These are phyloP conservation scores for Triplophysa siluroides DNA, from an alignment of 2,113 vertebrate species.

Conservation along the genomic window DNA sequence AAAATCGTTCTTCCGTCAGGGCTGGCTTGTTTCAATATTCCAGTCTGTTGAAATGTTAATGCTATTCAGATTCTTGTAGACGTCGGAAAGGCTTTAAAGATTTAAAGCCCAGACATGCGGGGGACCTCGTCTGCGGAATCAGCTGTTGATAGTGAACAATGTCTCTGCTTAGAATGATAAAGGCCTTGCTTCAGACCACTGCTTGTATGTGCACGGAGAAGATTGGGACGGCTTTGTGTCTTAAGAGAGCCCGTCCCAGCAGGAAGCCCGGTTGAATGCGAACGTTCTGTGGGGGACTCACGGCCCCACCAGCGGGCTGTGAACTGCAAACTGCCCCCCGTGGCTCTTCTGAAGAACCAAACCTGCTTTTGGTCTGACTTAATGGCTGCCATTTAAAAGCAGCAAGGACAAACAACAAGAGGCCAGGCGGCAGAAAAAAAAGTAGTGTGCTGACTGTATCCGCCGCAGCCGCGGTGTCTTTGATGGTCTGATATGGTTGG, in stretches of 20 bases:
- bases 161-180: constrained; percentile 38
- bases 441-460: constrained; percentile 18
- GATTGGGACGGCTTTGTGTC: constrained; percentile 39
- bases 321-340: constrained; percentile 38
- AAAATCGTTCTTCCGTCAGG: constrained; percentile 17
- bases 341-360: constrained; percentile 33
- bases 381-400: constrained; percentile 33
- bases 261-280: constrained; percentile 18
- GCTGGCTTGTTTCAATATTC: constrained; percentile 31
- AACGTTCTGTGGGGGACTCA: constrained; percentile 32
- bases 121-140: constrained; percentile 35
- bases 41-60: constrained; percentile 44
- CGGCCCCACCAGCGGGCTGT: constrained; percentile 26
- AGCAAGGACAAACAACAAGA: constrained; percentile 26
- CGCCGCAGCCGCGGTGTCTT: constrained; percentile 14
- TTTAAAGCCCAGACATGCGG: constrained; percentile 29
- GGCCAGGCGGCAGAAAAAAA: constrained; percentile 8
- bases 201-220: constrained; percentile 35
- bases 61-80: constrained; percentile 38
- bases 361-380: constrained; percentile 29
- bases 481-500: constrained; percentile 33
- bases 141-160: constrained; percentile 41
- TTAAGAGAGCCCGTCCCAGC: constrained; percentile 22
- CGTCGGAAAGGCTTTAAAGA: constrained; percentile 33
- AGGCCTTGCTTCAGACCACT: constrained; percentile 33